These are phyloP conservation scores for Centroberyx gerrardi DNA, from an alignment of 2,797 vertebrate genomes.

Conservation along the genomic window DNA sequence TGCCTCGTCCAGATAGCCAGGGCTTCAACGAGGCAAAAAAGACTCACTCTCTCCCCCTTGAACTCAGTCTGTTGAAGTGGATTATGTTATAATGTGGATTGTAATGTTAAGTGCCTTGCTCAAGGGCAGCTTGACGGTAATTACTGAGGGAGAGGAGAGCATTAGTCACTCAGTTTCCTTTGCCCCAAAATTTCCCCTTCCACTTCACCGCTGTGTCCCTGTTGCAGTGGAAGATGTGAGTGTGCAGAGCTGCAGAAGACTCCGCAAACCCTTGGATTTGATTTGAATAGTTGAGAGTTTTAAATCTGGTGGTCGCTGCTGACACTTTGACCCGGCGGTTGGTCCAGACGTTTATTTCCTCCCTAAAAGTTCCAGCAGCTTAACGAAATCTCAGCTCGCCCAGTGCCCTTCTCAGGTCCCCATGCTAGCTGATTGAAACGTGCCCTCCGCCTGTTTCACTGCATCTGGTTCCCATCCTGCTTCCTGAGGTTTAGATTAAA, in stretches of 20 bases:
- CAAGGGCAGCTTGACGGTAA: constrained; percentile 30
- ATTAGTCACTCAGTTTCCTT: constrained; percentile 45
- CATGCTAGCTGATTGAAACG: constrained; percentile 37
- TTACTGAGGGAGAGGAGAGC: constrained; percentile 39
- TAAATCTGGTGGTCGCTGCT: neutral
- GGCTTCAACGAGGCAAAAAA: constrained; percentile 38
- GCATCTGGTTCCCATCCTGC: constrained; percentile 76
- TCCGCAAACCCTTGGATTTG: neutral
- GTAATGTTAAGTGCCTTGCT: constrained; percentile 44
- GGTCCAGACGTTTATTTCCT: constrained; percentile 13
- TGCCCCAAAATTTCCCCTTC: constrained; percentile 25
- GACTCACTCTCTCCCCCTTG: constrained; percentile 14
- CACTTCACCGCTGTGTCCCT: constrained; percentile 17
- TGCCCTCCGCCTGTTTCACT: constrained; percentile 52
- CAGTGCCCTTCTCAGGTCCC: constrained; percentile 56
- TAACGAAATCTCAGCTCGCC: constrained; percentile 28
- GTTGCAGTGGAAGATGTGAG: constrained; percentile 31
- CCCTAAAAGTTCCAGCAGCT: constrained; percentile 19
- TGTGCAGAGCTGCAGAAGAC: constrained; percentile 1
- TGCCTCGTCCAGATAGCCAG: constrained; percentile 20
- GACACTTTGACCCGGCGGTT: constrained; percentile 22
- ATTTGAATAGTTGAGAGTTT: neutral
- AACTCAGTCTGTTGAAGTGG: constrained; percentile 43
- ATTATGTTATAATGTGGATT: constrained; percentile 47
- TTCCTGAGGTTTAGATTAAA: constrained; percentile 73